Conservation (phyloP, 1,140 invertebrate genomes). For the Nomia melanderi region DNA sequence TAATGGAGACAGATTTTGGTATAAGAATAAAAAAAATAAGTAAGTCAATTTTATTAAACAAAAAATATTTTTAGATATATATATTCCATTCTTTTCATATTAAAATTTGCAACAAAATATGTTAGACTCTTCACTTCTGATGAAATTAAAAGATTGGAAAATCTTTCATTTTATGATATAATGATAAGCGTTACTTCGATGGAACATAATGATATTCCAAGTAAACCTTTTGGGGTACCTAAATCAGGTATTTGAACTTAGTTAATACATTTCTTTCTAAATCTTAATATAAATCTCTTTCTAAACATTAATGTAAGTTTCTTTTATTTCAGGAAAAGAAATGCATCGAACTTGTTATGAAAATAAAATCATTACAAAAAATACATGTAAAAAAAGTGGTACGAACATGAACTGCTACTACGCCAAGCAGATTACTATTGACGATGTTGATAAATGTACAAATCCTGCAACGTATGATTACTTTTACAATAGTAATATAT, state of each 20-base stretch:
- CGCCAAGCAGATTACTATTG: not conserved
- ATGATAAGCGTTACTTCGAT: not conserved
- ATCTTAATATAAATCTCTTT: not conserved
- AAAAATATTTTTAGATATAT: not conserved
- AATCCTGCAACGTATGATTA: not conserved
- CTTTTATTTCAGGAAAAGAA: not conserved
- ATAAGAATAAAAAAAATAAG: not conserved
- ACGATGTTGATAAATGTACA: not conserved
- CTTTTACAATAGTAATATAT: not conserved
- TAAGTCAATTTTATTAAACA: not conserved
- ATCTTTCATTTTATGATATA: conserved; percentile 1
- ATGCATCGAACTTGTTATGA: no score
- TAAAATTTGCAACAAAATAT: not conserved
- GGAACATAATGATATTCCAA: not conserved
- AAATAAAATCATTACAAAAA: no score
- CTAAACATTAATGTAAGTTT: not conserved
- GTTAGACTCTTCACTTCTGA: not conserved
- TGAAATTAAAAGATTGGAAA: not conserved
- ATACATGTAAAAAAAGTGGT: not conserved
- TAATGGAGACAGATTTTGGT: not conserved
- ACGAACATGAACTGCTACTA: not conserved
- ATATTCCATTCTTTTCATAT: no score
- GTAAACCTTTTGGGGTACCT: not conserved
- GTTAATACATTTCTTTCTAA: not conserved
- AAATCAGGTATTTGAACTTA: not conserved